A percentile compares a stretch with the other conserved stretches of the same genome.
Conservation (phyloP, 1,140 invertebrate species). For the Cyphomyrmex costatus region DNA sequence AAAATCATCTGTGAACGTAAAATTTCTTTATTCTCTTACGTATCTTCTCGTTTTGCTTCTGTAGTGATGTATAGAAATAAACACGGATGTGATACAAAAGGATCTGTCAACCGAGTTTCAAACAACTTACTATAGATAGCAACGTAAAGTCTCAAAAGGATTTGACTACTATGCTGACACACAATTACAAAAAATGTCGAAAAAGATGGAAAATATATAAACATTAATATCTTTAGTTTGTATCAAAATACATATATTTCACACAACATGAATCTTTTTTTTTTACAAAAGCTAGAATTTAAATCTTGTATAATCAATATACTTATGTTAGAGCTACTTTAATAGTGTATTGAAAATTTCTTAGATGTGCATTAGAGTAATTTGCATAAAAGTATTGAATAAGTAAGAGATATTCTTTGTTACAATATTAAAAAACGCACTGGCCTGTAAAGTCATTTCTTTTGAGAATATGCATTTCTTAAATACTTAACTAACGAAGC, state of each 20-base stretch:
- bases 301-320: neutral
- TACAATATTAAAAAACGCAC: conserved; percentile 7
- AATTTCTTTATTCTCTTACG: conserved; percentile 47
- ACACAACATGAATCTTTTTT: neutral
- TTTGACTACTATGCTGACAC: conserved; percentile 13
- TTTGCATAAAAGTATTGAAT: neutral
- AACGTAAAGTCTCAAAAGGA: neutral
- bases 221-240: neutral
- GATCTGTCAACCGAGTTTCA: conserved; percentile 34
- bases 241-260: conserved; percentile 22
- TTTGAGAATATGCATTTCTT: conserved; percentile 11
- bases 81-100: conserved; percentile 33
- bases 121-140: conserved; percentile 17
- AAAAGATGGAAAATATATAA: conserved; percentile 24
- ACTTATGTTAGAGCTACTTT: neutral
- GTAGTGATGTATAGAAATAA: conserved; percentile 21
- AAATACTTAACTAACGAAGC: conserved; percentile 36
- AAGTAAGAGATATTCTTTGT: neutral
- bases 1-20: conserved; percentile 55
- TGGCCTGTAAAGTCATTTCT: neutral
- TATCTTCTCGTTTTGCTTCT: neutral
- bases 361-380: neutral
- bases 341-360: neutral
- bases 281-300: neutral
- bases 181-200: neutral